phyloP scores from a whole-genome alignment of 2,113 vertebrate species.

The Anguilla rostrata region DNA sequence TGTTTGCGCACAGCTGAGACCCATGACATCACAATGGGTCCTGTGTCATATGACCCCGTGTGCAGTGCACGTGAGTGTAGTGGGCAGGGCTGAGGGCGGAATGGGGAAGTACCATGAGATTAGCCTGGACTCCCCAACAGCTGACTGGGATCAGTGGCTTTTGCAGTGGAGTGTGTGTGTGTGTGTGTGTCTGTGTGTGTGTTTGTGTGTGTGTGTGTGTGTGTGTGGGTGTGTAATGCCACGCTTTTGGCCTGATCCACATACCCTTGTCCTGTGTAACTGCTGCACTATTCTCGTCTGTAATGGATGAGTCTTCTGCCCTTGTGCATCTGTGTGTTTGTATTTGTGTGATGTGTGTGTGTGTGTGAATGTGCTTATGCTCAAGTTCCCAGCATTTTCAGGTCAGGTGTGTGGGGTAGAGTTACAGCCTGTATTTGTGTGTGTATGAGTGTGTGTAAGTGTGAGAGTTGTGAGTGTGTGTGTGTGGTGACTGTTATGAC shows the following conservation, averaged over 20 bases:
- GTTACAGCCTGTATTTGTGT: not conserved
- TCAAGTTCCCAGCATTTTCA: constrained; percentile 33
- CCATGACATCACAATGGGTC: not conserved
- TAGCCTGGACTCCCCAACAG: not conserved
- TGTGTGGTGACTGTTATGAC: not conserved
- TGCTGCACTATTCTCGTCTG: not conserved
- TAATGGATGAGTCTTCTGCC: not conserved
- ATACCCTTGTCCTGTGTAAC: not conserved
- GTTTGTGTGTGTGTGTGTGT: constrained; percentile 11
- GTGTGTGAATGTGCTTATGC: constrained; percentile 32
- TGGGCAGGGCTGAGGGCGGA: not conserved
- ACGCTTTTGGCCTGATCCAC: not conserved
- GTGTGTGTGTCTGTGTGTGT: constrained; percentile 22
- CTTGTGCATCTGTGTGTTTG: not conserved
- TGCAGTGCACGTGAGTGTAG: not conserved
- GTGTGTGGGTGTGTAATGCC: not conserved
- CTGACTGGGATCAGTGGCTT: constrained; percentile 6
- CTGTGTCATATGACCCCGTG: not conserved
- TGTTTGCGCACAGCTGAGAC: not conserved
- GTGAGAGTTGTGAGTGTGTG: too few species aligned
- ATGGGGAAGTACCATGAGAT: not conserved
- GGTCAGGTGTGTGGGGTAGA: not conserved
- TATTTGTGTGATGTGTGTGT: not conserved
- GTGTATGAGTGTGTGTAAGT: not conserved
- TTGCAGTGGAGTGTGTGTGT: constrained; percentile 18